Evolutionary conservation across 2,888 invertebrate species (phyloP), one percentile per base, ranked within the genome.

Genomic region (Temnothorax rugatulus): DNA sequence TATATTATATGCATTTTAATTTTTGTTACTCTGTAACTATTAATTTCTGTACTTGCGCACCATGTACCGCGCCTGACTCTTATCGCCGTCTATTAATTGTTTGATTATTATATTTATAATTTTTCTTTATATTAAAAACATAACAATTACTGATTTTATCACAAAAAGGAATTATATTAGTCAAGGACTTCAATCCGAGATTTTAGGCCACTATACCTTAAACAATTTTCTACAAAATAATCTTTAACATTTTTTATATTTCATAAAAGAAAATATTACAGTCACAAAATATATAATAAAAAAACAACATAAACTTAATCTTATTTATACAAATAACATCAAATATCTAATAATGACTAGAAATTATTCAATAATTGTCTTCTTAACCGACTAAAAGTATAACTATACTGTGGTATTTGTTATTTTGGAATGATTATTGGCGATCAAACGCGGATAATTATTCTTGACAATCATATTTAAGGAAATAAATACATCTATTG

Each of bases 311-410:
- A 68, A 47, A 34, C 11, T 7, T 34, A n/a, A 69, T 52, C 34
- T 52, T n/a, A 71, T 71, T 34, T 71, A 71, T 21, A 71, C 2
- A 21, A 52, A 69, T 34, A 34, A 54, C 13, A 34, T 50, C 21
- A 54, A 21, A 11, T 38, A 5, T 15, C 4, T 54, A 71, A 21
- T 54, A 71, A 71, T 38, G 4, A 15, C 8, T 21, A 15, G 5
- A 71, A 11, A 52, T 9, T 64, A 64, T 21, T n/a, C 4, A 52
- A 34, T 69, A 38, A 38, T 38, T 69, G 1, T 38, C 8, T 54
- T 15, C 2, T 71, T 52, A 54, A 13, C 1, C 15, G 4, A 34
- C 15, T 52, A 41, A 73, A 73, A 73, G 9, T n/a, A 25, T 18
- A 34, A 13, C 3, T 59, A 47, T 47, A 18, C 5, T 18, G 18